Evolutionary conservation across 2,888 invertebrate species (phyloP), one percentile per base, ranked within the genome.

Genomic region (Hecatera dysodea): DNA sequence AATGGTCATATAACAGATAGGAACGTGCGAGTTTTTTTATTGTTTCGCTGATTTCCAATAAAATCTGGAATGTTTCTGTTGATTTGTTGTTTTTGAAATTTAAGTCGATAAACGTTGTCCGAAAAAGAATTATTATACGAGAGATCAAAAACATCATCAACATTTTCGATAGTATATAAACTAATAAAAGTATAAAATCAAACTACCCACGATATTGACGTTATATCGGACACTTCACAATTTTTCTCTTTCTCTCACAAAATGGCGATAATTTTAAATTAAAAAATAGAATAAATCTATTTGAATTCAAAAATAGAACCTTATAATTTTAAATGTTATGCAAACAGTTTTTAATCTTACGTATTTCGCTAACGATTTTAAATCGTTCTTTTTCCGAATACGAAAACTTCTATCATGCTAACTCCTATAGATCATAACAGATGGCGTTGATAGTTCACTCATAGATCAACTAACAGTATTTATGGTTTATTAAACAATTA

Each of bases 31-130:
- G 55, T 17, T 81, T 71, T 82, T 74, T 80, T 44, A 74, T 56
- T 72, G 71, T 67, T 70, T 66, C 42, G 60, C 72, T 46, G 62
- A 69, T 67, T 75, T 77, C 60, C 68, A 78, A 81, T 83, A 81
- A 80, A 82, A 73, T 60, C 8, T 62, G 61, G 72, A 79, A 81
- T 81, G 72, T 75, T 69, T 70, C 59, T 29, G 57, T 57, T 67
- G 19, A 29, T 73, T 73, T 78, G 57, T 67, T 84, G 65, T 71
- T 84, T 78, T 65, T 65, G 33, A 66, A 67, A 76, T 67, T 59
- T 57, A 59, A 67, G 52, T 48, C 53, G 0, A 48, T 33, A 46
- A 57, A 59, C 57, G 24, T 46, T 33, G 27, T 42, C 12, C 19
- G 42, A 22, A 69, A 60, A 65, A 67, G 55, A 72, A 57, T 63